Evolutionary conservation across 2,113 vertebrate genomes (phyloP), one percentile per base, ranked within the genome.

Genomic region (Gambusia affinis): DNA sequence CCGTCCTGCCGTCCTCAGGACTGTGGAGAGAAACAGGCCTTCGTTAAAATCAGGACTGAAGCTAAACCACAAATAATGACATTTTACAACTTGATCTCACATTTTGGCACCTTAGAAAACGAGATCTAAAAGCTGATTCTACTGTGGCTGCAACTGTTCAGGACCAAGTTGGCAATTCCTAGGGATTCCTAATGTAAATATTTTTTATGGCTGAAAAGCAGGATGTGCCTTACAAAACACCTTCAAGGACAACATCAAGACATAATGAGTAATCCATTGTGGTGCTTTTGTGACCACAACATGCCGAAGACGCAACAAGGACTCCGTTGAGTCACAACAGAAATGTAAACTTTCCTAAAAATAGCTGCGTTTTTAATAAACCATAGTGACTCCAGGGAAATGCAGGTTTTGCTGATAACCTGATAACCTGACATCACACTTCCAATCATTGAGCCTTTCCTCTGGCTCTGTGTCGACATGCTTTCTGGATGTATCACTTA

Each of bases 1-100:
- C 62, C 0, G 65, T 54, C 47, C 33, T 71, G 31, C 71, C 57
- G 19, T 85, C 69, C 51, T 89, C 70, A 35, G 89, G 84, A 64
- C 94, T 95, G 91, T 69, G 66, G 47, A 78, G 7, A 79, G 67
- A 89, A 3, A 79, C 0, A 62, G 67, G 68, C 19, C 29, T 14
- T n/a, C 30, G 75, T 85, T 78, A 87, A 76, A 73, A 83, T 35
- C 6, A 51, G 62, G 12, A n/a, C 28, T 5, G 17, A 78, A 76
- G 7, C 24, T 24, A 47, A 47, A 47, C 4, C 4, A 19, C 44
- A 2, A 17, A 47, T 19, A 47, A 5, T 19, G 5, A 19, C 0
- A 17, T 19, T 47, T 47, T 19, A 17, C 62, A 64, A 60, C 63
- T 67, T 24, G 27, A 14, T 0, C 0, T 39, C 30, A 31, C 62